phyloP scores from a whole-genome alignment of 2,797 vertebrate species.

The Lepus townsendii region DNA sequence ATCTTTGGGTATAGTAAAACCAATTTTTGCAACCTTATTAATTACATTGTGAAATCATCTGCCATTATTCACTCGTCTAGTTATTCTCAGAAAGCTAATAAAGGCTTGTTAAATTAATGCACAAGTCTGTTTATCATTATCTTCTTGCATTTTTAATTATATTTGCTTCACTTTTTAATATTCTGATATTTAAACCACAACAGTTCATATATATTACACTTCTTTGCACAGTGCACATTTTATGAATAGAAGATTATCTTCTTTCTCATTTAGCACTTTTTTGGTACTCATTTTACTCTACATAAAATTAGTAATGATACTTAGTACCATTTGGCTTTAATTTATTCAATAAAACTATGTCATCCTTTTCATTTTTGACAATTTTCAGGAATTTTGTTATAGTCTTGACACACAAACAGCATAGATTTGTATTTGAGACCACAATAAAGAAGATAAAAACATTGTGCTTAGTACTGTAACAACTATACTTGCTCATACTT shows the following conservation, averaged over 20 bases:
- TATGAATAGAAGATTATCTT: constrained; percentile 52
- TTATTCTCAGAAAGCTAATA: constrained; percentile 24
- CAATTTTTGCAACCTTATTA: constrained; percentile 6
- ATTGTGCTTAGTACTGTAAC: background rate
- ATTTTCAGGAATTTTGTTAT: constrained; percentile 1
- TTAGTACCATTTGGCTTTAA: constrained; percentile 27
- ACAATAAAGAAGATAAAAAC: background rate
- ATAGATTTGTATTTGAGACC: background rate
- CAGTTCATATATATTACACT: constrained; percentile 62
- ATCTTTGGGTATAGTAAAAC: background rate
- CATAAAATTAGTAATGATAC: constrained; percentile 1
- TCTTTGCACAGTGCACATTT: background rate
- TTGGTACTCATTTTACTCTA: constrained; percentile 29
- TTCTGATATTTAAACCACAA: background rate
- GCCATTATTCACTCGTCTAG: background rate
- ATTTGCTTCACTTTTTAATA: constrained; percentile 32
- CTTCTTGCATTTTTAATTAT: constrained; percentile 43
- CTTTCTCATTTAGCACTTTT: background rate
- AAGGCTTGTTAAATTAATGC: constrained; percentile 19
- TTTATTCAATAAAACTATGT: background rate
- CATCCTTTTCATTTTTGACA: background rate
- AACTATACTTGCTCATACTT: background rate
- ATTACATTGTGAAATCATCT: background rate
- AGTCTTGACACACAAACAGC: background rate
- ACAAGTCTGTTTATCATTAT: constrained; percentile 34